Percentiles rank a stretch among this genome's conserved stretches.
phyloP scores from a whole-genome alignment of 2,797 vertebrate genomes.

The Phalloptychus januarius region DNA sequence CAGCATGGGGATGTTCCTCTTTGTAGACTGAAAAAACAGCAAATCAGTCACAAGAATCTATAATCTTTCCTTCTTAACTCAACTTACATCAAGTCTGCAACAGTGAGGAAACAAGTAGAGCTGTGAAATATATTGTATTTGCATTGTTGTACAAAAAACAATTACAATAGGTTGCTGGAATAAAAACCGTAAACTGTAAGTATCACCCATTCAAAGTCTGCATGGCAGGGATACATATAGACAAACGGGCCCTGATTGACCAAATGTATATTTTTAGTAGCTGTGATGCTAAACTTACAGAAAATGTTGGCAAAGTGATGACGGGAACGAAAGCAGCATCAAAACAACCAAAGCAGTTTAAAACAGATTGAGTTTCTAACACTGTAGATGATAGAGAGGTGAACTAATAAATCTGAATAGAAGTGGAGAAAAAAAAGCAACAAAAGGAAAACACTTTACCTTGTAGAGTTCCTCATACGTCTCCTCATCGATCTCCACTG shows the following conservation, averaged over 20 bases:
- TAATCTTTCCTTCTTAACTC: neutral
- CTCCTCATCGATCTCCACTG: conserved; percentile 98
- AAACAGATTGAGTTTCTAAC: neutral
- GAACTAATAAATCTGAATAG: neutral
- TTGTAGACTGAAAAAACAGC: conserved; percentile 87
- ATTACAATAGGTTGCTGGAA: neutral
- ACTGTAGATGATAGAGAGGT: neutral
- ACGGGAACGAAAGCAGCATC: neutral
- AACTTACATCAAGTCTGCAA: neutral
- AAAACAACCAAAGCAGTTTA: neutral
- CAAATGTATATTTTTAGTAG: neutral
- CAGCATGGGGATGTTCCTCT: conserved; percentile 99
- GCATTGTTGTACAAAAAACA: neutral
- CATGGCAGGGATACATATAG: neutral
- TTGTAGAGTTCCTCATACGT: conserved; percentile 99
- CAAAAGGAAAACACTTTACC: conserved; percentile 69
- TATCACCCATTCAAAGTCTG: neutral
- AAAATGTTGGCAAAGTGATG: neutral
- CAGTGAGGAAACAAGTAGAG: neutral
- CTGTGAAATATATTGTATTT: neutral
- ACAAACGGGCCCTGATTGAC: neutral
- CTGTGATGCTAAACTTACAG: neutral
- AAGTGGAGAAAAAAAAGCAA: neutral
- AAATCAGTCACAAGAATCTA: neutral
- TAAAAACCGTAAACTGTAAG: neutral